Base-by-base conservation (phyloP, 2,113 vertebrate genomes). In the Tachuris rubrigastra region DNA sequence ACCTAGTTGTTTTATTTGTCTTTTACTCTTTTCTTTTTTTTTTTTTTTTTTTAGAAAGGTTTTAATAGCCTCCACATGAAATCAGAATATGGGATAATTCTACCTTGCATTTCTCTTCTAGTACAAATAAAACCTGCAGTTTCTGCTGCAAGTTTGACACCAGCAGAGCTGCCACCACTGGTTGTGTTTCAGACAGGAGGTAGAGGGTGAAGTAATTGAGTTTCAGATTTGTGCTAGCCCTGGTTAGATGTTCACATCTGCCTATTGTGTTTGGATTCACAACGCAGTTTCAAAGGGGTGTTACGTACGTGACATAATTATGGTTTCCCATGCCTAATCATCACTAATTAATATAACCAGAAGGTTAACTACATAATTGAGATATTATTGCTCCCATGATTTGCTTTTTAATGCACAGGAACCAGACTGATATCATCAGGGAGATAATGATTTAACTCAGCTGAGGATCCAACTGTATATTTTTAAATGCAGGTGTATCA, bases 331-430 rank as follows among this genome's bases (percentile, higher is more conserved):
- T 65, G 73, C 77, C 92, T 94, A 95, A 96, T 97, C 90, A 95
- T 97, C 60, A 35, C 76, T 96, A 96, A 96, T 96, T 97, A 92
- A 93, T 93, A 92, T 62, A 96, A 94, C 88, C 90, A 95, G 95
- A 96, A 96, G 85, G 96, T 96, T 97, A 96, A 97, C 85, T 94
- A 85, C 68, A 90, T 93, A 94, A 96, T 76, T 95, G 83, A 90
- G 88, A 71, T 86, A 87, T 95, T 94, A 91, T 96, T 94, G 76
- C 85, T 93, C 83, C 76, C 93, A 75, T 75, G 83, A 93, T 93
- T 87, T 96, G 56, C 42, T 81, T 95, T 96, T 87, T 93, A 95
- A 94, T 82, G 60, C 88, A 85, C 73, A 94, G 47, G 78, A 94
- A 90, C 65, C 83, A 95, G 53, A 81, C 49, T 84, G 68, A 92